Evolutionary conservation across 1,140 invertebrate species (phyloP), one percentile per base, ranked within the genome.

Genomic region (Nylanderia fulva): DNA sequence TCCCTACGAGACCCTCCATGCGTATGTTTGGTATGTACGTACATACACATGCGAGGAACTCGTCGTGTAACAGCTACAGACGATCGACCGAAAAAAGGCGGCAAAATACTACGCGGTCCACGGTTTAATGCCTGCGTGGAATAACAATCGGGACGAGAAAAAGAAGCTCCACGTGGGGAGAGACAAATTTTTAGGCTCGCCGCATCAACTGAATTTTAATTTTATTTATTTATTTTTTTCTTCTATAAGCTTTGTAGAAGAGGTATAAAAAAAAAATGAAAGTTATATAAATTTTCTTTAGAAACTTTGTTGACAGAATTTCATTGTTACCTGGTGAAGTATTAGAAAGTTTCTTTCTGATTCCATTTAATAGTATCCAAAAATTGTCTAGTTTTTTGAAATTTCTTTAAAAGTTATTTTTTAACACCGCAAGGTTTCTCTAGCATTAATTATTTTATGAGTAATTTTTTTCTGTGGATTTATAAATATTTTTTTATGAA

Each of bases 91-190:
- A 39, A 27, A 33, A 77, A 29, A 64, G 24, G 39, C 61, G 75
- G 54, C 42, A 63, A 52, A 36, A 15, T 42, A 48, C 58, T 58
- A 64, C 29, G 61, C 60, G 66, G 6, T 7, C 60, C 42, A 29
- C 29, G 61, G 24, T 61, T 48, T 77, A n/a, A 66, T 24, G 42
- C 60, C n/a, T 54, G 60, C 0, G 13, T 13, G 60, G 42, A 48
- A 66, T 77, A 77, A 77, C 29, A 77, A 77, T 77, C 60, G 75
- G 39, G 27, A 39, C 27, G 39, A 24, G 48, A n/a, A 72, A n/a
- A 6, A 71, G 29, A 21, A 48, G 7, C n/a, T 13, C 7, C 18
- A n/a, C 11, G n/a, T 33, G 68, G 9, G 27, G 29, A 71, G 27
- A n/a, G 48, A 72, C 27, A 54, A 33, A 56, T 54, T 27, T 33